Conservation (phyloP, 2,797 vertebrate genomes). For the Chrysocyon brachyurus region DNA sequence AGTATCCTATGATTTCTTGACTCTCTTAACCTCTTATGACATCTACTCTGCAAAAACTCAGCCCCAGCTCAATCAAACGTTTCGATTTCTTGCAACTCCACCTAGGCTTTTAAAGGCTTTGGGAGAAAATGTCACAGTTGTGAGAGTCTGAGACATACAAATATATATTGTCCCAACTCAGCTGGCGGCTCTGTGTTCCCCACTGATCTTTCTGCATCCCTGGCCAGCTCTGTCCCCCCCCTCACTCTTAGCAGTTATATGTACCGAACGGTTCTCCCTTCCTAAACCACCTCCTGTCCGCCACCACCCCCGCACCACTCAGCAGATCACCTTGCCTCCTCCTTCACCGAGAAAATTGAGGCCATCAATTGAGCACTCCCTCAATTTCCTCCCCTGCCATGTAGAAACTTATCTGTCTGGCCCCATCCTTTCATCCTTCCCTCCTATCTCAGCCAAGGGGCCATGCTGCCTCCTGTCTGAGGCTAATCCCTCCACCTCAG, state of each 20-base stretch:
- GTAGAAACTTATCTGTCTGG: constrained; percentile 63
- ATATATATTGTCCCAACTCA: background rate
- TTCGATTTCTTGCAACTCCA: constrained; percentile 36
- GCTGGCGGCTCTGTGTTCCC: background rate
- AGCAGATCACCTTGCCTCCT: constrained; percentile 74
- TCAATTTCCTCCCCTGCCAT: constrained; percentile 77
- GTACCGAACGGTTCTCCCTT: background rate
- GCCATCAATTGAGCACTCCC: constrained; percentile 77
- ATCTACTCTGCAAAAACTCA: background rate
- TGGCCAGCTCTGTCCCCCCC: background rate
- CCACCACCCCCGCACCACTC: background rate
- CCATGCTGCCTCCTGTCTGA: background rate
- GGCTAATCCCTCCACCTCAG: background rate
- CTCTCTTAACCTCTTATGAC: background rate
- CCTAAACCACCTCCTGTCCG: background rate
- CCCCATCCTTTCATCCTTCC: constrained; percentile 34
- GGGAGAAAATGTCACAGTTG: constrained; percentile 11
- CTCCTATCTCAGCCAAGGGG: constrained; percentile 25
- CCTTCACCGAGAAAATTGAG: constrained; percentile 78
- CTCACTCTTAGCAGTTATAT: background rate
- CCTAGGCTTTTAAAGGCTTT: background rate
- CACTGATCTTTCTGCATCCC: background rate
- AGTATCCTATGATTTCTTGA: background rate
- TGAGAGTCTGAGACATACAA: background rate
- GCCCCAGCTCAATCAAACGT: background rate